Percentiles rank a stretch among this genome's conserved stretches.
Conservation (phyloP, 1,140 invertebrate genomes). For the Tribolium madens region DNA sequence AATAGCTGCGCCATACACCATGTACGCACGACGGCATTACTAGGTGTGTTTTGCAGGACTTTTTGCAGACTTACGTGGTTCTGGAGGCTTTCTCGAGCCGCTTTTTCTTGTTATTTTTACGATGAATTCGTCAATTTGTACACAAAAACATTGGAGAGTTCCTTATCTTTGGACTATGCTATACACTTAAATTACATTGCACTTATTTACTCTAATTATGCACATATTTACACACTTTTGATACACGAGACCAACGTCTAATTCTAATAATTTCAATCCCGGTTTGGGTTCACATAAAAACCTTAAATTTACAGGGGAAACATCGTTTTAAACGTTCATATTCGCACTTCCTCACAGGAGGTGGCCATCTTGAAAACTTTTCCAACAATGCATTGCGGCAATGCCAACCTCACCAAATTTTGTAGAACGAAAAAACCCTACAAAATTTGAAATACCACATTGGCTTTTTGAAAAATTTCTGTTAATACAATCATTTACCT, state of each 20-base stretch:
- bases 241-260: constrained; percentile 33
- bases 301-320: constrained; percentile 48
- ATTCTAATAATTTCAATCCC: constrained; percentile 28
- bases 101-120: not conserved
- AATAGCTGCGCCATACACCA: constrained; percentile 47
- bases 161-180: constrained; percentile 45
- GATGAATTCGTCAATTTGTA: constrained; percentile 21
- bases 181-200: constrained; percentile 53
- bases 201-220: constrained; percentile 40
- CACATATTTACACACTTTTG: constrained; percentile 37
- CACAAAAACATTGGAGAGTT: constrained; percentile 47
- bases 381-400: constrained; percentile 57
- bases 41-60: constrained; percentile 26
- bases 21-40: constrained; percentile 35
- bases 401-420: not conserved
- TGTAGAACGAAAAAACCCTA: not conserved
- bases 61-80: constrained; percentile 25
- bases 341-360: constrained; percentile 52
- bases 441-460: not conserved
- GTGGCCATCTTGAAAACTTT: constrained; percentile 59
- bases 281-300: constrained; percentile 36
- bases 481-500: too few relatives aligned
- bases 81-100: not conserved
- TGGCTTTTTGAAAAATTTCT: not conserved
- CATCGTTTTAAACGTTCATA: constrained; percentile 50